Conservation (phyloP, 2,113 vertebrate genomes). For the Cyanoliseus patagonus region DNA sequence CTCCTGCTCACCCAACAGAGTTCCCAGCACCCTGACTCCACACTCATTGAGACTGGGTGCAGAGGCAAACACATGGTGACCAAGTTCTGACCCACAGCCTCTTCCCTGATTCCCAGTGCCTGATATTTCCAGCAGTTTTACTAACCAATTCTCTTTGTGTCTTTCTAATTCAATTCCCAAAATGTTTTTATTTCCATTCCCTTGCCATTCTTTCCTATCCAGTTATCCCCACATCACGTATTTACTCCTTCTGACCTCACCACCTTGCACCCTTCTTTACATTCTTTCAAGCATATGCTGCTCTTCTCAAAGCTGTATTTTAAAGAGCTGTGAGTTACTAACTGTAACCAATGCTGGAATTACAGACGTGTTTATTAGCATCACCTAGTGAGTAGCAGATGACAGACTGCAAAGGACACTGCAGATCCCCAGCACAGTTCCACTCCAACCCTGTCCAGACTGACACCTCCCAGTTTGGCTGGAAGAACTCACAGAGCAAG, state of each 20-base stretch:
- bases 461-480: neutral
- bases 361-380: neutral
- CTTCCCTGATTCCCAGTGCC: neutral
- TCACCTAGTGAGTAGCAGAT: neutral
- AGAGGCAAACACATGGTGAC: neutral
- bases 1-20: neutral
- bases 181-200: neutral
- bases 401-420: neutral
- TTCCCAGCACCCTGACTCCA: neutral
- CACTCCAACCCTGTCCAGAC: neutral
- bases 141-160: neutral
- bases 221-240: neutral
- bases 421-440: neutral
- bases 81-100: neutral
- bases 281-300: neutral
- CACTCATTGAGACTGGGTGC: fast-evolving
- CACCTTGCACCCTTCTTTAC: neutral
- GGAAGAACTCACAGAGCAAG: neutral
- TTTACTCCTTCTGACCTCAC: neutral
- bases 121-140: neutral
- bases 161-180: neutral
- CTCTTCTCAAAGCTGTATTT: neutral
- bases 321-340: neutral
- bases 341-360: neutral
- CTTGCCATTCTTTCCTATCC: neutral